phyloP scores from a whole-genome alignment of 2,113 vertebrate genomes.

The Morone saxatilis region DNA sequence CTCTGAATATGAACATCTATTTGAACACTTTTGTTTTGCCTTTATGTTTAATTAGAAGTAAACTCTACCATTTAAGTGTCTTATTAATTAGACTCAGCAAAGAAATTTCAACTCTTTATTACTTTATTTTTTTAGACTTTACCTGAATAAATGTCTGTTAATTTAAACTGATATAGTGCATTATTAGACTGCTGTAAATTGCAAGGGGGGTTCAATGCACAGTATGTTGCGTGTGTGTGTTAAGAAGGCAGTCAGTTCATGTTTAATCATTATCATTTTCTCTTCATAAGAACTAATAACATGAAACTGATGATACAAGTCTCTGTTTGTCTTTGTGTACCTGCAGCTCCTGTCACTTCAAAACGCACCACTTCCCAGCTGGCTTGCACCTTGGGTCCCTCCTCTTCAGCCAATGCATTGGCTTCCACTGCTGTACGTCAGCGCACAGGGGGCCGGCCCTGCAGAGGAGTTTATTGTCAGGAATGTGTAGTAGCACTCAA shows the following conservation, averaged over 20 bases:
- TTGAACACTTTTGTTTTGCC: not conserved
- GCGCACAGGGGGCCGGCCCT: constrained; percentile 28
- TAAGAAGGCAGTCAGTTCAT: not conserved
- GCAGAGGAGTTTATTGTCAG: constrained; percentile 59
- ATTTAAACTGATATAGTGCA: too few relatives aligned
- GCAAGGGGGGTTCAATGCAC: too few relatives aligned
- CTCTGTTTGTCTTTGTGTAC: constrained; percentile 3
- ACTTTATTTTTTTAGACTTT: not conserved
- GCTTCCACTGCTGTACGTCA: constrained; percentile 45
- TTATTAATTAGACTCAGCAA: fast-evolving
- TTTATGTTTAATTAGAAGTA: not conserved
- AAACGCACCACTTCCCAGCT: constrained; percentile 41
- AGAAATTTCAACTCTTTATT: not conserved
- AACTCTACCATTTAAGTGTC: not conserved
- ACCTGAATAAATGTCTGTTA: not conserved
- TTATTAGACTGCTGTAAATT: not conserved
- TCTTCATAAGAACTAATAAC: not conserved
- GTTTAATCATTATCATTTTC: not conserved
- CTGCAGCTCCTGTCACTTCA: constrained; percentile 22
- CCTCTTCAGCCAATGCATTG: constrained; percentile 54
- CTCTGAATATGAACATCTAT: not conserved
- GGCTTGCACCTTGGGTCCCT: not conserved
- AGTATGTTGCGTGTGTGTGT: not conserved
- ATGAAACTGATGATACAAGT: not conserved
- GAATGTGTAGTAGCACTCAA: constrained; percentile 68